Evolutionary conservation across 2,113 vertebrate genomes (phyloP), one percentile per base, ranked within the genome.

Genomic region (Clarias macrocephalus): DNA sequence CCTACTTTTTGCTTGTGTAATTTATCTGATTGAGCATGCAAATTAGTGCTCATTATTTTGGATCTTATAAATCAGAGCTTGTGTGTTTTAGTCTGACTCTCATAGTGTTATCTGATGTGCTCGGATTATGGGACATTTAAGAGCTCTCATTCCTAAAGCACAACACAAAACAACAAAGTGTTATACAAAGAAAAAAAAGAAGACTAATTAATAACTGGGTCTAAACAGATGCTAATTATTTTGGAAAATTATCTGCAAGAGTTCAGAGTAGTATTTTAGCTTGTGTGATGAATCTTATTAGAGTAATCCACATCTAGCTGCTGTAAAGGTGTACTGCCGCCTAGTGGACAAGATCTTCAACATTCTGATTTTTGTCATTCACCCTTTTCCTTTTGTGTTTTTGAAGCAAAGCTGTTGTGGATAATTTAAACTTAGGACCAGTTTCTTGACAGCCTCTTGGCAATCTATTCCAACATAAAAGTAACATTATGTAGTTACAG

Each of bases 41-140:
- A 75, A 75, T 75, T 23, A 25, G 11, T 6, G 1, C 21, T 75
- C 4, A 5, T 75, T 52, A 52, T 76, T 76, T 76, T 76, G 8
- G 37, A 76, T 76, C 42, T 76, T 76, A 76, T 52, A 76, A 76
- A 76, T 76, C 23, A 52, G 21, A 23, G 10, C 25, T 52, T 66
- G 80, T 73, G 33, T 19, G 66, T 80, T 82, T 73, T 83, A 54
- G 42, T 76, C 75, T 80, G 37, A 68, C 66, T 85, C 80, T 88
- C 68, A 54, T 54, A 72, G 28, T 83, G 81, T 85, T 85, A 79
- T 88, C 76, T 89, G 82, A 91, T 88, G 89, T 86, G 63, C 81
- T 75, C 66, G 89, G 89, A 89, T 90, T 90, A 90, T 68, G 63
- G 81, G 90, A 91, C 88, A 92, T 85, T 80, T 77, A 90, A 89